Conservation (phyloP, 1,140 invertebrate genomes). For the Lepidurus couesii region DNA sequence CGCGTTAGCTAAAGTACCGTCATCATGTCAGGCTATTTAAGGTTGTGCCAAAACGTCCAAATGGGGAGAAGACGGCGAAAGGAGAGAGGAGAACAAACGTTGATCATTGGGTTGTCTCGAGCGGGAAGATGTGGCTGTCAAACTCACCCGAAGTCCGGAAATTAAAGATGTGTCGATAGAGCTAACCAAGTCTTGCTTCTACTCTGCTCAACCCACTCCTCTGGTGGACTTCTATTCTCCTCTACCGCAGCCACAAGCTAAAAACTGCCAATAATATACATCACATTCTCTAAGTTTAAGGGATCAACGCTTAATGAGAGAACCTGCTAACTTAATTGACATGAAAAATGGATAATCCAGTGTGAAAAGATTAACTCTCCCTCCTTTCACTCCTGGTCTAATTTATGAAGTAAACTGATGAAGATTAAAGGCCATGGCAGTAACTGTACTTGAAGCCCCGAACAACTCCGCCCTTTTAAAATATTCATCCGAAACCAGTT, state of each 20-base stretch:
- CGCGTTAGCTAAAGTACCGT: not conserved
- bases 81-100: constrained; percentile 4
- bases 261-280: too few species aligned
- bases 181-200: not conserved
- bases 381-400: not conserved
- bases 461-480: too few species aligned
- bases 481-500: too few species aligned
- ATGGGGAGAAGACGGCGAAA: not conserved
- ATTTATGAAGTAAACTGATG: constrained; percentile 5
- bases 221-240: not conserved
- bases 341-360: not conserved
- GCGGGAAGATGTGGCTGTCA: not conserved
- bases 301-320: not conserved
- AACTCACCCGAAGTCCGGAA: constrained; percentile 10
- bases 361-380: not conserved
- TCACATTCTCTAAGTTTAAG: too few species aligned
- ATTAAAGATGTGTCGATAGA: constrained; percentile 20
- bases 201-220: not conserved
- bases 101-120: not conserved
- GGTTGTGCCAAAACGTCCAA: not conserved
- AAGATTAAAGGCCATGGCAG: not conserved
- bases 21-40: constrained; percentile 2
- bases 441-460: not conserved
- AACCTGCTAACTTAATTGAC: not conserved
- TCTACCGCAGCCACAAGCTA: not conserved